Base-by-base conservation (phyloP, 2,888 invertebrate species). In the Polymixis flavicincta region DNA sequence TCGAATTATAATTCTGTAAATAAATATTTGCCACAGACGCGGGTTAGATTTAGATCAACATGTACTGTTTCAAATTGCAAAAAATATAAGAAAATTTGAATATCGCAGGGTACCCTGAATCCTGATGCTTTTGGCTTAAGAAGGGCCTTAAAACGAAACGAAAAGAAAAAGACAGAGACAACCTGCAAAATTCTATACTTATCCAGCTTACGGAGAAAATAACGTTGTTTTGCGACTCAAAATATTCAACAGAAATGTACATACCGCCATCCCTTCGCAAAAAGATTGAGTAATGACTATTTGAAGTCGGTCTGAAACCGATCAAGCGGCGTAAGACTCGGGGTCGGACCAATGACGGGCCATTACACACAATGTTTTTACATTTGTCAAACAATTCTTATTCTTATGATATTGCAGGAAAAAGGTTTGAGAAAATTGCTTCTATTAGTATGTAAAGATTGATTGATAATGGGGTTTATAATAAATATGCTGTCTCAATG, bases 351-450 rank as follows among this genome's bases (percentile, higher is more conserved):
- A 63, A 73, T 67, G 65, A 68, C 13, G 67, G 54, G 4, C 57
- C 73, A 73, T 83, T 81, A 81, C 80, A 61, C 61, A 55, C 9
- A 71, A 69, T 76, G 60, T 65, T 71, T 76, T 57, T 71, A 69
- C 71, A 83, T 75, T 80, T 74, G 32, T 82, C 84, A 64, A 74
- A 74, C 66, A 17, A 59, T 83, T 78, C 52, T 28, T 61, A 22
- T 71, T 65, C 28, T 25, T 42, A 25, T 22, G 8, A 25, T 22
- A 19, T 60, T 80, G 25, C 17, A 1, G 25, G n/a, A 52, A 7
- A 71, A 55, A 60, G 52, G 50, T n/a, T 70, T 48, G 45, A 3
- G 17, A 14, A 48, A 78, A 64, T n/a, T 17, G 17, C 8, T 60
- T 7, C 1, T 13, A 22, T 17, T 28, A 2, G 3, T 32, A 66